A percentile compares a stretch with the other conserved stretches of the same genome.
Conservation (phyloP, 2,888 invertebrate species). For the Branchinecta sandiegonensis region DNA sequence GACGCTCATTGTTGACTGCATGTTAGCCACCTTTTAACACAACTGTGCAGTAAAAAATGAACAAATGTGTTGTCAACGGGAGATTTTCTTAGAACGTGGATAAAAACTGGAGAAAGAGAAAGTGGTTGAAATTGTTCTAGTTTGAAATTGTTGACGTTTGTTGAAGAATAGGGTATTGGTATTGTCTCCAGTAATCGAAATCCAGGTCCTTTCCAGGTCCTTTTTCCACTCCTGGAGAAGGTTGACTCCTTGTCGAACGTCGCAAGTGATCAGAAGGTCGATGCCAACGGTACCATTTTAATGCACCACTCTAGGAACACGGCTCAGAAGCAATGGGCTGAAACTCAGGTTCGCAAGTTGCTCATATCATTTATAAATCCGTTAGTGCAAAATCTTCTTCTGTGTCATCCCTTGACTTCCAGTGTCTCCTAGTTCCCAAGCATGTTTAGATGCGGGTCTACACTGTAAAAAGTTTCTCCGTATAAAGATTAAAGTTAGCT, state of each 20-base stretch:
- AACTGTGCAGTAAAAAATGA: background rate
- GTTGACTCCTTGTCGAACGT: slow-evolving; percentile 49
- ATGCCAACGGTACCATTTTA: slow-evolving; percentile 79
- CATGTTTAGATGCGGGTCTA: too few relatives aligned
- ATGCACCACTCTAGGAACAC: slow-evolving; percentile 98
- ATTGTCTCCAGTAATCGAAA: slow-evolving; percentile 17
- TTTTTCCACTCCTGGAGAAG: slow-evolving; percentile 86
- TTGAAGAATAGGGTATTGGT: slow-evolving; percentile 11
- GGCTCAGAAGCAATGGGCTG: slow-evolving; percentile 97
- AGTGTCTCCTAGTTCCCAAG: too few relatives aligned
- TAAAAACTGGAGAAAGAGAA: too few relatives aligned
- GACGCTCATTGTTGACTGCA: slow-evolving; percentile 15
- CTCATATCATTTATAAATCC: too few relatives aligned
- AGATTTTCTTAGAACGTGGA: too few relatives aligned
- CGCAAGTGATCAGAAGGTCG: slow-evolving; percentile 52
- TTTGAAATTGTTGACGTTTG: background rate
- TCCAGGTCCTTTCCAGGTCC: slow-evolving; percentile 41
- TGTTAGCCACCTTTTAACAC: too few relatives aligned
- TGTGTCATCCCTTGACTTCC: too few relatives aligned
- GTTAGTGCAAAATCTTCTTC: too few relatives aligned
- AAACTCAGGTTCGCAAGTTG: slow-evolving; percentile 56
- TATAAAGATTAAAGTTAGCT: too few relatives aligned
- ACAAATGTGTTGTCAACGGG: too few relatives aligned
- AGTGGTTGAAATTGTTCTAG: background rate
- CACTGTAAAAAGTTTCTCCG: too few relatives aligned